Evolutionary conservation across 2,113 vertebrate genomes (phyloP).

Genomic region (Scalopus aquaticus): DNA sequence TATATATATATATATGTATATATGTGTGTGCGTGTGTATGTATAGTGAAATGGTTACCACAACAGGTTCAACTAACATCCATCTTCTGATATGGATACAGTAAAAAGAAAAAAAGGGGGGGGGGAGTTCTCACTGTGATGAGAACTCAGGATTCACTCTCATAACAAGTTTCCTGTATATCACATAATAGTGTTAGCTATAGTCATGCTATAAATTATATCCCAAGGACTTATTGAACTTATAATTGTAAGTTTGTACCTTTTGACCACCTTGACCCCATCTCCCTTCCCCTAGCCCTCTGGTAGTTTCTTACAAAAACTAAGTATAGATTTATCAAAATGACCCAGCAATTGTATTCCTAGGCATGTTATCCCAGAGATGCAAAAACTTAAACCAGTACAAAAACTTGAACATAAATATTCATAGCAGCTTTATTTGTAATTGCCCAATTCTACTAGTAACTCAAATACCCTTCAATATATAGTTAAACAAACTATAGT

Average conservation of each 20-base stretch:
- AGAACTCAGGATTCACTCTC: neutral
- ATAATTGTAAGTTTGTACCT: neutral
- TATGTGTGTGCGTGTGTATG: no score
- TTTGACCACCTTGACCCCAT: neutral
- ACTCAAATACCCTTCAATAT: neutral
- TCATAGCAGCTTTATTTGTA: neutral
- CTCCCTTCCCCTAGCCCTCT: neutral
- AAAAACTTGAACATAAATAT: neutral
- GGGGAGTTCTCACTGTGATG: neutral
- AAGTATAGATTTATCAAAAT: neutral
- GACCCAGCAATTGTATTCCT: neutral
- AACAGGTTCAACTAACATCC: neutral
- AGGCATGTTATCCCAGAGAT: neutral
- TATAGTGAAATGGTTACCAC: neutral
- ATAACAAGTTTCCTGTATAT: neutral
- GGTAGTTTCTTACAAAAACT: neutral
- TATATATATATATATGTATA: no score
- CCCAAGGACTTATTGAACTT: neutral
- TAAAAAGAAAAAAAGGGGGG: neutral
- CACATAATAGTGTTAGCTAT: neutral
- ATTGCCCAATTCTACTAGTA: neutral
- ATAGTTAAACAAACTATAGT: neutral
- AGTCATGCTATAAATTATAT: neutral
- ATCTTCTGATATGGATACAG: neutral
- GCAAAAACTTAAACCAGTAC: neutral